These are phyloP conservation scores for Bos indicus DNA, from an alignment of 2,113 vertebrate species.

Conservation along the genomic window DNA sequence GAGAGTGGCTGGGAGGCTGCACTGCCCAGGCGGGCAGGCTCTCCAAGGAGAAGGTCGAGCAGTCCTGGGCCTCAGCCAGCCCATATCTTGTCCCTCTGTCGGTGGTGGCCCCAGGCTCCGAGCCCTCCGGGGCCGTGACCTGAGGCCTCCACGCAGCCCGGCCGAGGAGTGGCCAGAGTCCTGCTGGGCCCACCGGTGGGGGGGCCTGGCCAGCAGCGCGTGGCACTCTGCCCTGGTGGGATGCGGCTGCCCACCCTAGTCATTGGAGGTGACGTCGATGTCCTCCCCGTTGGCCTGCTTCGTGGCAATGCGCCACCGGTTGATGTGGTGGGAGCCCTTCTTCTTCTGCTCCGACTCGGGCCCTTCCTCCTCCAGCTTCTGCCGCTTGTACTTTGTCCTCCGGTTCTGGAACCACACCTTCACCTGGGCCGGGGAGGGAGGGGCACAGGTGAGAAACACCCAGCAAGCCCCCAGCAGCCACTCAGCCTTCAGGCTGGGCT, in stretches of 20 bases:
- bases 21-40: slow-evolving; percentile 29
- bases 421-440: slow-evolving; percentile 84
- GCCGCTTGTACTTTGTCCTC: slow-evolving; percentile 97
- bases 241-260: slow-evolving; percentile 76
- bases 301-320: slow-evolving; percentile 97
- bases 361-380: slow-evolving; percentile 98
- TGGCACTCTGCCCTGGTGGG: slow-evolving; percentile 62
- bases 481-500: not conserved
- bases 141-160: slow-evolving; percentile 36
- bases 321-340: slow-evolving; percentile 98
- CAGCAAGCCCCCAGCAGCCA: not conserved
- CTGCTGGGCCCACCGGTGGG: slow-evolving; percentile 37
- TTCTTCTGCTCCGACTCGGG: slow-evolving; percentile 96
- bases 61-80: slow-evolving; percentile 58
- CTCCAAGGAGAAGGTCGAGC: slow-evolving; percentile 36
- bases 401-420: slow-evolving; percentile 99
- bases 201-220: slow-evolving; percentile 45
- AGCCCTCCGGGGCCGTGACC: slow-evolving; percentile 32
- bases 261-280: slow-evolving; percentile 97
- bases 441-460: slow-evolving; percentile 57
- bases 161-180: slow-evolving; percentile 59
- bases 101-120: slow-evolving; percentile 41
- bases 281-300: slow-evolving; percentile 94
- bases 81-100: slow-evolving; percentile 52
- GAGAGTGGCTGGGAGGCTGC: slow-evolving; percentile 47